A percentile compares a stretch with the other conserved stretches of the same genome.
Evolutionary conservation across 2,797 vertebrate species (phyloP).

Genomic region (Prionace glauca): DNA sequence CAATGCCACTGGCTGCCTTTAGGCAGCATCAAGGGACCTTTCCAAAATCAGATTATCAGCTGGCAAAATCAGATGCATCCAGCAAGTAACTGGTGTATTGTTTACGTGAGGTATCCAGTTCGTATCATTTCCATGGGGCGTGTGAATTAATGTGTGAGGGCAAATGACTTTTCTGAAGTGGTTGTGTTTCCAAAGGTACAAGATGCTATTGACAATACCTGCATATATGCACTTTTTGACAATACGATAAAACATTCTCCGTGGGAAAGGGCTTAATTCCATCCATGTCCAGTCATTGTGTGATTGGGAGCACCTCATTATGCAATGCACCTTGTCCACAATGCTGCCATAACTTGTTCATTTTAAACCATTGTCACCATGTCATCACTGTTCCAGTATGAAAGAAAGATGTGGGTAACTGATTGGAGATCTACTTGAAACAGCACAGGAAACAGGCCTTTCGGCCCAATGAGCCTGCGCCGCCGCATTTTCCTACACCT

Average conservation of each 20-base stretch:
- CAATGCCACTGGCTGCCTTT: slow-evolving; percentile 12
- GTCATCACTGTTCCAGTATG: background rate
- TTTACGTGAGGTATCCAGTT: background rate
- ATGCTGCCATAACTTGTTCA: background rate
- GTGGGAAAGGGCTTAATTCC: background rate
- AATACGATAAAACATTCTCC: background rate
- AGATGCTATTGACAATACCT: background rate
- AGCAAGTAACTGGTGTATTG: background rate
- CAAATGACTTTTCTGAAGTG: background rate
- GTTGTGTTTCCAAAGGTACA: background rate
- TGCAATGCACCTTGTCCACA: background rate
- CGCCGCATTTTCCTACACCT: no score
- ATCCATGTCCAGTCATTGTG: background rate
- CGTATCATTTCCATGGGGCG: background rate
- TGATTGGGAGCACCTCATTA: background rate
- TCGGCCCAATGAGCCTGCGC: no score
- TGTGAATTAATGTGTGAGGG: background rate
- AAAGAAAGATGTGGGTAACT: background rate
- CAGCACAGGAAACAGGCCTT: no score
- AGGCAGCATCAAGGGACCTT: slow-evolving; percentile 20
- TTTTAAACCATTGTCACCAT: background rate
- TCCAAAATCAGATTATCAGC: slow-evolving; percentile 28
- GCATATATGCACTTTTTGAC: background rate
- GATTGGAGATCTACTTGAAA: background rate
- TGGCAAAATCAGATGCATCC: background rate